A percentile compares a stretch with the other conserved stretches of the same genome.
These are phyloP conservation scores for Abrostola tripartita DNA, from an alignment of 2,888 invertebrate genomes.

Conservation along the genomic window DNA sequence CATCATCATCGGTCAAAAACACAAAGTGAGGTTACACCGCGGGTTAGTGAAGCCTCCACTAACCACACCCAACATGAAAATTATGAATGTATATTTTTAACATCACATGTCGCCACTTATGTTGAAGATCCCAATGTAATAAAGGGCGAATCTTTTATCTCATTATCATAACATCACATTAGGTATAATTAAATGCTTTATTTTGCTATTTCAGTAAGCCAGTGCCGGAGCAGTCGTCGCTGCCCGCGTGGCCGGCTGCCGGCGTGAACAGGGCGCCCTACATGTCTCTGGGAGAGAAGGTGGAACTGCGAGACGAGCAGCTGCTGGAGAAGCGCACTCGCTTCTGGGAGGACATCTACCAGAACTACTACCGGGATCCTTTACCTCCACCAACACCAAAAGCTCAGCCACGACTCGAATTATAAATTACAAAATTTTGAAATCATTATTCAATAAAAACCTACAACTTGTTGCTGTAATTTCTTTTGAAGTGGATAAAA, in stretches of 20 bases:
- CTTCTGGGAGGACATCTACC: slow-evolving; percentile 62
- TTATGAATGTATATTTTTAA: too few relatives aligned
- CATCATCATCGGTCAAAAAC: too few relatives aligned
- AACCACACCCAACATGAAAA: too few relatives aligned
- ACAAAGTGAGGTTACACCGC: too few relatives aligned
- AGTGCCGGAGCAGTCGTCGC: slow-evolving; percentile 52
- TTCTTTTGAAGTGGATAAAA: too few relatives aligned
- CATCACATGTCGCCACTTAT: too few relatives aligned
- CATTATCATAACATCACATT: too few relatives aligned
- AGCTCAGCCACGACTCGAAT: background rate
- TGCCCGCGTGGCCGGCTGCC: slow-evolving; percentile 59
- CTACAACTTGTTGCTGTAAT: too few relatives aligned
- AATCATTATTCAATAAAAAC: background rate
- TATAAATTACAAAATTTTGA: background rate
- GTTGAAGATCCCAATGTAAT: too few relatives aligned
- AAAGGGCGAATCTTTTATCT: background rate
- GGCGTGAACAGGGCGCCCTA: slow-evolving; percentile 51
- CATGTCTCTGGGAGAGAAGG: slow-evolving; percentile 53
- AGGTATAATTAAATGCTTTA: background rate
- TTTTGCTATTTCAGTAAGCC: slow-evolving; percentile 57
- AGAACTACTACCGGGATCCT: slow-evolving; percentile 48
- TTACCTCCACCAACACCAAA: slow-evolving; percentile 25
- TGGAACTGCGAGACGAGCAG: slow-evolving; percentile 48
- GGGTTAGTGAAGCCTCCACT: too few relatives aligned
- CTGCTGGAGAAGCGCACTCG: slow-evolving; percentile 47